Base-by-base conservation (phyloP, 2,797 vertebrate genomes). In the Anomalospiza imberbis region DNA sequence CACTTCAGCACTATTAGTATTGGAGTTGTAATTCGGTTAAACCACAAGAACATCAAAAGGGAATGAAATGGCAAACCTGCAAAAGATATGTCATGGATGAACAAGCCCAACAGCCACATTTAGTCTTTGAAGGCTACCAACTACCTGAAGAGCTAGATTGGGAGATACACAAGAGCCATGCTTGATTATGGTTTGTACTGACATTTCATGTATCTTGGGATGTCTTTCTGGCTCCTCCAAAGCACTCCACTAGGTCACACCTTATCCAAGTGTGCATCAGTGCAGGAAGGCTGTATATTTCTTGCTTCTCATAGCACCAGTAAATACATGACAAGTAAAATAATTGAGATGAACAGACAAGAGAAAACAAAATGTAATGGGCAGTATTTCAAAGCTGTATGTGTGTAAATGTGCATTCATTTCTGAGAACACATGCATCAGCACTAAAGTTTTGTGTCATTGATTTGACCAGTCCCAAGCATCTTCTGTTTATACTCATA, bases 201-300 rank as follows among this genome's bases (percentile, higher is more conserved):
- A 60, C 29, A 74, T 38, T 71, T 47, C 38, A 13, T 20, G 4
- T 16, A 13, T 32, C 20, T 48, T 63, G 20, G 51, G n/a, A 54
- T n/a, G 44, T 66, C 20, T 7, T 67, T 71, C 68, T 65, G 32
- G 2, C 25, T 48, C 26, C 20, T 83, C 31, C 47, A 5, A 17
- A 72, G 28, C 34, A 44, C 29, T 55, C 47, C 51, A 12, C 8
- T 68, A 72, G 18, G 38, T 73, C 54, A 57, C 48, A 75, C 48
- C 13, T 34, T 44, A 45, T 11, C 36, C 31, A 54, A 55, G 5
- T 2, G 20, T 16, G 28, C 20, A 72, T 11, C 0, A 0, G 3
- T 42, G 26, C 29, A 74, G 29, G 19, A 88, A 50, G 44, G 40
- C 15, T 53, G 2, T 2, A 3, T 20, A 11, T 15, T 80, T 54